phyloP scores from a whole-genome alignment of 2,888 invertebrate genomes.

The Ernsta delagoae region DNA sequence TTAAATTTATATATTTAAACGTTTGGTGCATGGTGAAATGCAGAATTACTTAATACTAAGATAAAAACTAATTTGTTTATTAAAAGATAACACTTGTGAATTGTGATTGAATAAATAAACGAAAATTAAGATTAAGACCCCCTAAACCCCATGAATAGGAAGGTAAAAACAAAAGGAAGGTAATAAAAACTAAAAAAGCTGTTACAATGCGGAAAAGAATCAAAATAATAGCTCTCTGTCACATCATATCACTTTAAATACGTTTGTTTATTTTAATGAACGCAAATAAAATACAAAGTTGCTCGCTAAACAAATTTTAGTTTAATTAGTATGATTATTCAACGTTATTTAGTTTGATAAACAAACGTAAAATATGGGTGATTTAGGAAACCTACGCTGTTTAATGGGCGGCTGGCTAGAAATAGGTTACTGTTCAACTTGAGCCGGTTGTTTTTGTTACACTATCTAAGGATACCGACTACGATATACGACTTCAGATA shows the following conservation, averaged over 20 bases:
- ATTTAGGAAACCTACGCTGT: neutral
- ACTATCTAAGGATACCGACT: neutral
- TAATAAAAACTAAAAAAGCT: too few species aligned
- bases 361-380: conserved; percentile 3
- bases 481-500: neutral
- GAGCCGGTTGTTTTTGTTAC: neutral
- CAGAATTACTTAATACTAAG: too few species aligned
- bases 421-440: neutral
- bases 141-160: too few species aligned
- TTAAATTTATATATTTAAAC: too few species aligned
- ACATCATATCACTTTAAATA: neutral
- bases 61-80: too few species aligned
- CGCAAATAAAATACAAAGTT: neutral
- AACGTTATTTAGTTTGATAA: neutral
- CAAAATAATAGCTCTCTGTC: too few species aligned
- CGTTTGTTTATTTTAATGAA: neutral
- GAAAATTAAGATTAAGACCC: too few species aligned
- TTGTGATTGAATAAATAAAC: too few species aligned
- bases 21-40: too few species aligned
- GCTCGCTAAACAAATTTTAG: neutral
- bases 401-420: neutral
- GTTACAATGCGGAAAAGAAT: too few species aligned
- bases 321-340: neutral
- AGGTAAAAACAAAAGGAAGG: too few species aligned
- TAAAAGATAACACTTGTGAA: too few species aligned